Evolutionary conservation across 1,140 invertebrate genomes (phyloP), one percentile per base, ranked within the genome.

Genomic region (Ceratina japonica): DNA sequence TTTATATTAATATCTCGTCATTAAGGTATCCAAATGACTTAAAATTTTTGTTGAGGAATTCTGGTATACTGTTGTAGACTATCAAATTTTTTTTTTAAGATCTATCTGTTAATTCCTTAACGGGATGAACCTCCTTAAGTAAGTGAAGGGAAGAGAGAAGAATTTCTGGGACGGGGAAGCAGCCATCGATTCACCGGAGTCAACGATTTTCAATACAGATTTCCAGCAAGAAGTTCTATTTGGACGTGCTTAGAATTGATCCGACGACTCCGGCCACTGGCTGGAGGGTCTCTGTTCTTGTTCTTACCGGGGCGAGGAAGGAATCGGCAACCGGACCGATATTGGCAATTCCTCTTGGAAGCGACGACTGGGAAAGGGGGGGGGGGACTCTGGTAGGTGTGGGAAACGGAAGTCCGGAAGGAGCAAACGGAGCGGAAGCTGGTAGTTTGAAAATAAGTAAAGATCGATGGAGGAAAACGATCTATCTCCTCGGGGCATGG

Each of bases 371-470:
- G 5, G 37, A 24, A 22, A 5, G 4, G 15, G 31, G 16, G 49
- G 13, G 5, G 15, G 49, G 20, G n/a, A n/a, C n/a, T 18, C 20
- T 20, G 37, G 8, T 66, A 58, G 69, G 58, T 69, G 56, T 15
- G 52, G 56, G 74, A 24, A 44, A 51, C 37, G 37, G 37, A 44
- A 44, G 37, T 44, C 37, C 37, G 37, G 37, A 44, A 44, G 56
- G 58, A 24, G 4, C 12, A 51, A 56, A 31, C 61, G 27, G 2
- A 15, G 37, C 54, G 22, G 37, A 51, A 22, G 24, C 16, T 7
- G 37, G 20, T 7, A 49, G 64, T 75, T 84, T 79, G 81, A 76
- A 81, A 82, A 85, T 82, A 85, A 85, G 74, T 62, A 27, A 61
- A 82, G 73, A 79, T 85, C 72, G 84, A 82, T 79, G 72, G 56